A percentile compares a stretch with the other conserved stretches of the same genome.
These are phyloP conservation scores for Pteropus rufus DNA, from an alignment of 2,797 vertebrate species.

Conservation along the genomic window DNA sequence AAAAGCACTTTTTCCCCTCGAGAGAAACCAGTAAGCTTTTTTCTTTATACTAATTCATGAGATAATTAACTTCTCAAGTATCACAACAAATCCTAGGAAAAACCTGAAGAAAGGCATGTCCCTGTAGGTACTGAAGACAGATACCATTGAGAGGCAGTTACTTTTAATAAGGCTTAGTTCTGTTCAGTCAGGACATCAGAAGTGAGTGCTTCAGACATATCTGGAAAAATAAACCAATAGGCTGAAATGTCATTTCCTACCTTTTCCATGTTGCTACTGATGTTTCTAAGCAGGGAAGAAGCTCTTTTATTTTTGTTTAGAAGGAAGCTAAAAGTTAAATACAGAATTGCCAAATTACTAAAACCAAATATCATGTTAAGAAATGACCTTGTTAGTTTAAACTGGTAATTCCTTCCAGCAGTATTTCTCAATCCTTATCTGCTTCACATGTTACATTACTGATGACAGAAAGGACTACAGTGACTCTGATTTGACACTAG, in stretches of 20 bases:
- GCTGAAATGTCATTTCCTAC: neutral
- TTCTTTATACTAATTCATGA: neutral
- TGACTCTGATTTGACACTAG: neutral
- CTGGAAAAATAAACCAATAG: neutral
- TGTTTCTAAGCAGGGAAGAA: neutral
- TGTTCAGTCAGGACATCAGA: neutral
- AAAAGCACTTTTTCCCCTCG: neutral
- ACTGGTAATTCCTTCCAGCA: neutral
- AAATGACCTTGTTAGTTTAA: slow-evolving; percentile 39
- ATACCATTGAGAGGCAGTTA: neutral
- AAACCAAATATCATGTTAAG: neutral
- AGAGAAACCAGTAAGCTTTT: neutral
- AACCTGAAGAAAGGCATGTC: neutral
- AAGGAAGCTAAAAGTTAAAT: slow-evolving; percentile 30
- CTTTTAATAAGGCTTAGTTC: neutral
- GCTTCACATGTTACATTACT: neutral
- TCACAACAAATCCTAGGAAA: neutral
- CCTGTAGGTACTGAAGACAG: neutral
- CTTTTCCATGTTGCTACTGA: neutral
- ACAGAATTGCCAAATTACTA: slow-evolving; percentile 19
- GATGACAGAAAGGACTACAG: neutral
- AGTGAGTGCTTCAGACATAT: neutral
- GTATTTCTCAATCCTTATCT: neutral
- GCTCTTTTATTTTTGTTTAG: slow-evolving; percentile 12
- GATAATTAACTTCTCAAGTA: neutral